Percentiles rank a stretch among this genome's conserved stretches.
These are phyloP conservation scores for Temnothorax longispinosus DNA, from an alignment of 1,140 invertebrate species.

Conservation along the genomic window DNA sequence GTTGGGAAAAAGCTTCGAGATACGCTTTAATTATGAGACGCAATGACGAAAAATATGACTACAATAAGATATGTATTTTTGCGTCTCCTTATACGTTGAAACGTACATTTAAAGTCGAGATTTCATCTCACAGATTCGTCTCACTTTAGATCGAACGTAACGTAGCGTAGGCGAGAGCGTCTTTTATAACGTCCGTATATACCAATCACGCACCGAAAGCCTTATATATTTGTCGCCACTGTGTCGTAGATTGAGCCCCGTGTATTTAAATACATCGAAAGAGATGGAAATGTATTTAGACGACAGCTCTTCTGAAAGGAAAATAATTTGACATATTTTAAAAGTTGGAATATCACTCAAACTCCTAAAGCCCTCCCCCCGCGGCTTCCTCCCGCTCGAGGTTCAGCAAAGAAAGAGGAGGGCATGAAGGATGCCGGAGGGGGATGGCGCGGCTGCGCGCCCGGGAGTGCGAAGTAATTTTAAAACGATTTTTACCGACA, in stretches of 20 bases:
- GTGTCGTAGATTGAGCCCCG: slow-evolving; percentile 61
- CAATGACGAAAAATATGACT: not conserved
- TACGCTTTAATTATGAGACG: not conserved
- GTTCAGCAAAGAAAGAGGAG: slow-evolving; percentile 55
- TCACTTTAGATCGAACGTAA: slow-evolving; percentile 23
- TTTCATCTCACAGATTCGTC: not conserved
- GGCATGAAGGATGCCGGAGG: slow-evolving; percentile 61
- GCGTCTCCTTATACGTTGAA: not conserved
- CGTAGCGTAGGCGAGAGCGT: not conserved
- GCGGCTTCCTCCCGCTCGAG: slow-evolving; percentile 61
- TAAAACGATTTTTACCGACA: slow-evolving; percentile 80
- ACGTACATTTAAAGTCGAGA: not conserved
- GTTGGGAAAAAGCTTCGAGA: not conserved
- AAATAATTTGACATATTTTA: slow-evolving; percentile 85
- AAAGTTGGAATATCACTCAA: slow-evolving; percentile 82
- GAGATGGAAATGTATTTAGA: slow-evolving; percentile 79
- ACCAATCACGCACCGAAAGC: slow-evolving; percentile 47
- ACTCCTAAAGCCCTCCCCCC: slow-evolving; percentile 79
- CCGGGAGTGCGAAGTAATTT: slow-evolving; percentile 79
- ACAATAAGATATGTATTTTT: not conserved
- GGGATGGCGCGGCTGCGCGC: slow-evolving; percentile 62
- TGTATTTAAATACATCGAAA: slow-evolving; percentile 79
- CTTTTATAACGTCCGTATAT: slow-evolving; percentile 36
- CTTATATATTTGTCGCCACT: slow-evolving; percentile 69
- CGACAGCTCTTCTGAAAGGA: slow-evolving; percentile 76